These are phyloP conservation scores for Petrolisthes cinctipes DNA, from an alignment of 2,888 invertebrate genomes.

Conservation along the genomic window DNA sequence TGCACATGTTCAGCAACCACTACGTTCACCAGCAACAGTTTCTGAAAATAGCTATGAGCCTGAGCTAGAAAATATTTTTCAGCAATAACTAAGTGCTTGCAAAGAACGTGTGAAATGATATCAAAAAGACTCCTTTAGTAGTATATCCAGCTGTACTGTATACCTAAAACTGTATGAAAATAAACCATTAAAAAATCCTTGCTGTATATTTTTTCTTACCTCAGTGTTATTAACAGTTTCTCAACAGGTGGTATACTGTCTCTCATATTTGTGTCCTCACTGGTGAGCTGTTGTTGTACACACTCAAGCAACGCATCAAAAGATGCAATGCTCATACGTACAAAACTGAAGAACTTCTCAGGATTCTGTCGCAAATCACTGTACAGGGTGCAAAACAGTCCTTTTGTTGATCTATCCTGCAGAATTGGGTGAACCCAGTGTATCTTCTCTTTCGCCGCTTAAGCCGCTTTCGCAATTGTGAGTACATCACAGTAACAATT, in stretches of 20 bases:
- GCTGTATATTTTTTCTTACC: neutral
- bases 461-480: neutral
- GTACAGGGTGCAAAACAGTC: no score
- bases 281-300: no score
- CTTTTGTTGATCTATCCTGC: neutral
- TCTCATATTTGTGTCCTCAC: neutral
- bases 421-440: neutral
- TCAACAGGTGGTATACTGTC: neutral
- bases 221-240: neutral
- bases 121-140: neutral
- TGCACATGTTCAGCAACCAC: neutral
- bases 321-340: neutral
- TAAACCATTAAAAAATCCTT: neutral
- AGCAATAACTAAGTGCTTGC: neutral
- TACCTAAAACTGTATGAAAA: neutral
- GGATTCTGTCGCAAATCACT: neutral
- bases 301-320: neutral
- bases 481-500: neutral
- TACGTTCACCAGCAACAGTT: slow-evolving; percentile 1
- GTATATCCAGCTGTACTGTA: neutral
- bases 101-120: neutral
- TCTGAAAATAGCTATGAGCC: slow-evolving; percentile 1
- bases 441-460: neutral
- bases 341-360: neutral
- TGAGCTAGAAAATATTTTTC: slow-evolving; percentile 4